These are phyloP conservation scores for Linnaemya tessellans DNA, from an alignment of 2,888 invertebrate species.

Conservation along the genomic window DNA sequence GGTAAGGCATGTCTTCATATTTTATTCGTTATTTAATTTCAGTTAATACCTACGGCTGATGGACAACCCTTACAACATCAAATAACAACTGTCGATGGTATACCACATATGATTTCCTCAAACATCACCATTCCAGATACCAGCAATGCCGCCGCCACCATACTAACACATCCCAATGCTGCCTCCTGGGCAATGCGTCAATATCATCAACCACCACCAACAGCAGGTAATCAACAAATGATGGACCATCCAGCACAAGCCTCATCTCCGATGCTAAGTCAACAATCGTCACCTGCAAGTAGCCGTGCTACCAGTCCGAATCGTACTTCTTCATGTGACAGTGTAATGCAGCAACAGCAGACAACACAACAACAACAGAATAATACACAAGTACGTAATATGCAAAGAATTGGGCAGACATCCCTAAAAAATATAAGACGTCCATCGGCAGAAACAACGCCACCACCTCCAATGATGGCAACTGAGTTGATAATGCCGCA, in stretches of 20 bases:
- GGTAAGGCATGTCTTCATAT: background rate
- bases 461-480: constrained; percentile 78
- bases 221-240: constrained; percentile 55
- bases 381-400: constrained; percentile 78
- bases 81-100: constrained; percentile 79
- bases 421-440: constrained; percentile 79
- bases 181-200: constrained; percentile 79
- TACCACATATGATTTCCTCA: constrained; percentile 82
- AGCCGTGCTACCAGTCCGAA: constrained; percentile 89
- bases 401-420: constrained; percentile 78
- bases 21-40: constrained; percentile 49
- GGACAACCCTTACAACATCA: constrained; percentile 77
- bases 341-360: constrained; percentile 75
- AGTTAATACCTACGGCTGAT: constrained; percentile 80
- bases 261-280: constrained; percentile 89
- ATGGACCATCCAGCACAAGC: constrained; percentile 84
- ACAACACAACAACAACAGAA: constrained; percentile 75
- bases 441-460: constrained; percentile 82
- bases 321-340: constrained; percentile 77
- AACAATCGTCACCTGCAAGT: constrained; percentile 90
- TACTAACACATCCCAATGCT: constrained; percentile 76
- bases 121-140: constrained; percentile 82
- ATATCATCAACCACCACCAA: constrained; percentile 74
- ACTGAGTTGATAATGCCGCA: constrained; percentile 78
- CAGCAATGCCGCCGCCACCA: constrained; percentile 76